Percentiles rank a stretch among this genome's conserved stretches.
phyloP scores from a whole-genome alignment of 2,888 invertebrate species.

The Tanytarsus gracilentus region DNA sequence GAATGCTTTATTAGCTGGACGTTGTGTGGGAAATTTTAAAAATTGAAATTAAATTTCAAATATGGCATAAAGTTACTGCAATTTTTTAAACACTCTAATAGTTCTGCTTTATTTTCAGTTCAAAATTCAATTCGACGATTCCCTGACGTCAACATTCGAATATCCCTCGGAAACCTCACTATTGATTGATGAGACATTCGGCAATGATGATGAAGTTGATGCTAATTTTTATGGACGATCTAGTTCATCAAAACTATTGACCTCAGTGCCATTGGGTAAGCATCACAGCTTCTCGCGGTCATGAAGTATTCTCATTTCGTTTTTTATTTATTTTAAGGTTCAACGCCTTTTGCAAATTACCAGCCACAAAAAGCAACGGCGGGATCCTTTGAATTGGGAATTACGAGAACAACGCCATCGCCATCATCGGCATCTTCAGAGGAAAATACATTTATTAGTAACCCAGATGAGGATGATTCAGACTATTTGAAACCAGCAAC shows the following conservation, averaged over 20 bases:
- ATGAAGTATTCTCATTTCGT: not conserved
- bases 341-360: conserved; percentile 70
- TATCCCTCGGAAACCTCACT: conserved; percentile 87
- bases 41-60: too few relatives aligned
- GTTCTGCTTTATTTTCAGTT: conserved; percentile 49
- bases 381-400: conserved; percentile 67
- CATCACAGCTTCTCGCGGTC: not conserved
- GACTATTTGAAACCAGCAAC: conserved; percentile 39
- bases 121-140: conserved; percentile 83
- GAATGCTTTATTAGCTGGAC: too few relatives aligned
- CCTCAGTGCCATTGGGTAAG: conserved; percentile 26
- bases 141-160: conserved; percentile 78
- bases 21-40: too few relatives aligned
- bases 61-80: too few relatives aligned
- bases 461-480: conserved; percentile 19
- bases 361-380: conserved; percentile 68
- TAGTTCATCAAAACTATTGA: conserved; percentile 6
- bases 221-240: conserved; percentile 15
- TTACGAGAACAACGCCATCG: conserved; percentile 52
- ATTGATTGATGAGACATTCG: conserved; percentile 50
- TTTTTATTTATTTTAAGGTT: conserved; percentile 36
- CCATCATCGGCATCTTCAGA: conserved; percentile 30
- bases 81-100: too few relatives aligned
- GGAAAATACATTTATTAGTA: conserved; percentile 23
- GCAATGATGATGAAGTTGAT: conserved; percentile 32